phyloP scores from a whole-genome alignment of 2,888 invertebrate genomes.

The Microctonus aethiopoides region DNA sequence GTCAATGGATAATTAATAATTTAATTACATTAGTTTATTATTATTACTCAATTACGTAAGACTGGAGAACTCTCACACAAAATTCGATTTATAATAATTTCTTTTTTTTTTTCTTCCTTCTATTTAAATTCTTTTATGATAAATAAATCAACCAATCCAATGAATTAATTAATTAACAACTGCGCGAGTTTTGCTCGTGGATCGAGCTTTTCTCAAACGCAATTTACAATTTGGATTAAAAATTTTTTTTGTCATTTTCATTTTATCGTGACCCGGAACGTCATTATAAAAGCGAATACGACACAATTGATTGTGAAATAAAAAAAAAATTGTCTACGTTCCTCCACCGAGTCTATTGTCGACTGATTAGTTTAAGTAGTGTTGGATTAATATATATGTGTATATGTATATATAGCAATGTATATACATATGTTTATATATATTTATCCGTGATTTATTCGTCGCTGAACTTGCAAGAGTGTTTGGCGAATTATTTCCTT shows the following conservation, averaged over 20 bases:
- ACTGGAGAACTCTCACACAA: conserved; percentile 32
- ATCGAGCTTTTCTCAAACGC: conserved; percentile 2
- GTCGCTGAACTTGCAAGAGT: conserved; percentile 1
- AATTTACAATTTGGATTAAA: background rate
- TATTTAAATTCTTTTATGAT: background rate
- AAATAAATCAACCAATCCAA: too few relatives aligned
- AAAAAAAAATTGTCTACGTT: conserved; percentile 35
- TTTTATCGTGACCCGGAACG: conserved; percentile 2
- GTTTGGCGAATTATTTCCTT: conserved; percentile 26
- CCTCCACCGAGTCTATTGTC: conserved; percentile 51
- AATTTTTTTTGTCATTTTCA: background rate
- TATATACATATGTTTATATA: conserved; percentile 49
- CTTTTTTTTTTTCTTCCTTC: background rate
- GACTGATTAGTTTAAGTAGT: conserved; percentile 58
- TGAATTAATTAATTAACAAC: too few relatives aligned
- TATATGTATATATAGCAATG: background rate
- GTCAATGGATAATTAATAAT: conserved; percentile 26
- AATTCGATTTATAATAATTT: conserved; percentile 11
- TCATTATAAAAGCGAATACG: background rate
- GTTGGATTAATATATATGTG: conserved; percentile 52
- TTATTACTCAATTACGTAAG: conserved; percentile 36
- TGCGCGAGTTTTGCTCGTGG: conserved; percentile 6
- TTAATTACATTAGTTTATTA: conserved; percentile 32
- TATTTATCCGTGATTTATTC: conserved; percentile 39
- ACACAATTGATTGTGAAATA: background rate